Conservation (phyloP, 2,113 vertebrate species). For the Merops nubicus region DNA sequence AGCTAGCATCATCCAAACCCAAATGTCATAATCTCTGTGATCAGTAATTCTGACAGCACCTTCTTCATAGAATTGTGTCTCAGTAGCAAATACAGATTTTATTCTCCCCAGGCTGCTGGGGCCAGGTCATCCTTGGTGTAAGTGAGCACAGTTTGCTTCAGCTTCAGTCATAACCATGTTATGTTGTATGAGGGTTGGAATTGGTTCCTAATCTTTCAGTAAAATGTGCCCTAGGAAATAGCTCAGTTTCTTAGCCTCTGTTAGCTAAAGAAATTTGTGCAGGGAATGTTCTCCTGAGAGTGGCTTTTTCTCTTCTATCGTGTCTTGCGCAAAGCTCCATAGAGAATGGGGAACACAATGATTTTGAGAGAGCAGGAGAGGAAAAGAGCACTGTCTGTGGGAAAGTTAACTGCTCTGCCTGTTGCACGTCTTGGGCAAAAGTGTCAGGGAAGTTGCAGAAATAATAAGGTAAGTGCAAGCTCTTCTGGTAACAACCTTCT, state of each 20-base stretch:
- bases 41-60: neutral
- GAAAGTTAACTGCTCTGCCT: neutral
- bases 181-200: neutral
- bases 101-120: neutral
- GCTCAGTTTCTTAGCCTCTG: neutral
- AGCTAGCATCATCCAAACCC: neutral
- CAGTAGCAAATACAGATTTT: neutral
- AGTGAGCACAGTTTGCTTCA: neutral
- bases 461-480: neutral
- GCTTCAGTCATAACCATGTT: neutral
- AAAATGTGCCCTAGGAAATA: neutral
- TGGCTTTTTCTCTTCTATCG: neutral
- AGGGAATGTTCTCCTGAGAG: neutral
- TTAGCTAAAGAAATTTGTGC: neutral
- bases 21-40: neutral
- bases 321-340: neutral
- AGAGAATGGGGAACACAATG: neutral
- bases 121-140: neutral
- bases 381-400: neutral
- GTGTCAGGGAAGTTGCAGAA: neutral
- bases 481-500: neutral
- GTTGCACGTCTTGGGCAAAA: neutral
- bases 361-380: neutral
- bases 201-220: neutral
- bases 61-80: neutral